Evolutionary conservation across 1,140 invertebrate genomes (phyloP).

Genomic region (Bombus affinis): DNA sequence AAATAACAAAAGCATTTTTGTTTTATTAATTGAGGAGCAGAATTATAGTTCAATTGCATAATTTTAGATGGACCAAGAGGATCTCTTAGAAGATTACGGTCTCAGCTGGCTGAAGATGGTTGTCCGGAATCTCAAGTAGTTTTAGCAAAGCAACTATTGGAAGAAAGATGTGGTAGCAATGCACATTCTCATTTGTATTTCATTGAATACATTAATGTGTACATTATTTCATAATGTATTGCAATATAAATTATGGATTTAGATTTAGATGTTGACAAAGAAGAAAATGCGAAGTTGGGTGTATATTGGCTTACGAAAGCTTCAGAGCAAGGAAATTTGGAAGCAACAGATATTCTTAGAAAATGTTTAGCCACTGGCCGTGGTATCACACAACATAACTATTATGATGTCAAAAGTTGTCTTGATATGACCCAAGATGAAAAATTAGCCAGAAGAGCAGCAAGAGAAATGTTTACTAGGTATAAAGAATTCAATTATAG

Average conservation of each 20-base stretch:
- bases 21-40: background rate
- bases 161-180: constrained; percentile 86
- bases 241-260: constrained; percentile 35
- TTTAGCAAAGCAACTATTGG: constrained; percentile 88
- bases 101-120: constrained; percentile 90
- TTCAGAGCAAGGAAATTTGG: constrained; percentile 93
- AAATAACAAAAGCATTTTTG: background rate
- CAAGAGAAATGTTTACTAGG: constrained; percentile 91
- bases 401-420: constrained; percentile 91
- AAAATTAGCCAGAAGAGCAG: constrained; percentile 92
- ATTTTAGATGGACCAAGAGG: constrained; percentile 86
- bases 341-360: constrained; percentile 90
- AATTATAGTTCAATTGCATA: background rate
- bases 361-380: constrained; percentile 90
- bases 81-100: constrained; percentile 86
- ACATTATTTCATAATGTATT: background rate
- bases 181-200: constrained; percentile 33
- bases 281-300: constrained; percentile 87
- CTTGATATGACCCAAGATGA: constrained; percentile 92
- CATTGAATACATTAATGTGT: background rate
- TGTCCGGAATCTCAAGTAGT: constrained; percentile 92
- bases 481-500: constrained; percentile 72
- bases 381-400: constrained; percentile 91
- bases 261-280: constrained; percentile 84
- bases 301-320: constrained; percentile 95